Evolutionary conservation across 2,113 vertebrate species (phyloP).

Genomic region (Apteryx owenii): DNA sequence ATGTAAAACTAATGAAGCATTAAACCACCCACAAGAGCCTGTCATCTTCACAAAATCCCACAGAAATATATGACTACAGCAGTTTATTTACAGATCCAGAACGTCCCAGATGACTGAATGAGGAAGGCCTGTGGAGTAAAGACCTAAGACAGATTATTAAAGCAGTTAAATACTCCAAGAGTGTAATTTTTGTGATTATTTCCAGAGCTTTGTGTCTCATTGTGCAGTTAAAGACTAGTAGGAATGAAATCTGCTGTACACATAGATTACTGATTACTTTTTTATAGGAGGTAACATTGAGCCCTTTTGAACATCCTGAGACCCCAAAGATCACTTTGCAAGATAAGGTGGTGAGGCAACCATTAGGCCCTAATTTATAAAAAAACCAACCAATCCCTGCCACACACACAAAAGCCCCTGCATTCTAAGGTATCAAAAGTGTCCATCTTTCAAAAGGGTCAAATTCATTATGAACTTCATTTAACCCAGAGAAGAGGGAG

Average conservation of each 20-base stretch:
- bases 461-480: not conserved
- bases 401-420: no score
- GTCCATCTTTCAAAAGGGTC: not conserved
- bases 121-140: not conserved
- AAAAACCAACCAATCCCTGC: no score
- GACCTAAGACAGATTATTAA: not conserved
- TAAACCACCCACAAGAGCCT: not conserved
- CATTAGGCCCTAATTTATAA: not conserved
- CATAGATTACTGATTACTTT: not conserved
- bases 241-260: not conserved
- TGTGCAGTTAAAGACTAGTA: not conserved
- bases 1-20: not conserved
- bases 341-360: not conserved
- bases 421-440: not conserved
- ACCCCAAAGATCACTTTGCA: not conserved
- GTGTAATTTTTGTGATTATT: not conserved
- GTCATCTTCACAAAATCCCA: not conserved
- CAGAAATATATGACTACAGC: not conserved
- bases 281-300: not conserved
- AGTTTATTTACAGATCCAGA: not conserved
- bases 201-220: not conserved
- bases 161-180: not conserved
- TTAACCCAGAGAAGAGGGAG: not conserved
- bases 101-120: not conserved
- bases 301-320: not conserved